These are phyloP conservation scores for Netelia virgata DNA, from an alignment of 2,888 invertebrate species.

Conservation along the genomic window DNA sequence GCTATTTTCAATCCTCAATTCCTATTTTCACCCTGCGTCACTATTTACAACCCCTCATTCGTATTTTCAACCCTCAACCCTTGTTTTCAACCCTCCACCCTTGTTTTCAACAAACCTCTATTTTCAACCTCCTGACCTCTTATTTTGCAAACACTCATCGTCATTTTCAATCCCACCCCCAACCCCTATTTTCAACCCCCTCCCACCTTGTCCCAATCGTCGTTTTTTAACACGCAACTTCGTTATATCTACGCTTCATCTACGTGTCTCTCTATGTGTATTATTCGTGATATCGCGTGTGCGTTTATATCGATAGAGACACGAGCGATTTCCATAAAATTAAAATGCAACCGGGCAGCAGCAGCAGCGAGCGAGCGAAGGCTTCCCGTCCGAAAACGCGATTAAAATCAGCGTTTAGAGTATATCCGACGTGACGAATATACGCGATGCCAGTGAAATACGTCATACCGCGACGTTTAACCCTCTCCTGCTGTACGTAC, in stretches of 20 bases:
- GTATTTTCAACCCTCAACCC: too few relatives aligned
- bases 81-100: too few relatives aligned
- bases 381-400: constrained; percentile 58
- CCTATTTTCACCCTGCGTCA: too few relatives aligned
- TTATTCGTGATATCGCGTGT: neutral
- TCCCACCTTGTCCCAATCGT: neutral
- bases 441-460: constrained; percentile 42
- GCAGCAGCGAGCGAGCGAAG: constrained; percentile 10
- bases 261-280: neutral
- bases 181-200: neutral
- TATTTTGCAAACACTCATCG: too few relatives aligned
- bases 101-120: too few relatives aligned
- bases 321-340: constrained; percentile 61
- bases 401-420: constrained; percentile 68
- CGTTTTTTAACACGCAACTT: constrained; percentile 56
- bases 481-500: constrained; percentile 14
- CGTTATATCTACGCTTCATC: neutral
- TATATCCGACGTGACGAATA: constrained; percentile 66
- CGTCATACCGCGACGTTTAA: constrained; percentile 18
- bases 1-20: too few relatives aligned
- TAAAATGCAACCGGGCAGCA: constrained; percentile 61
- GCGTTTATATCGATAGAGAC: constrained; percentile 22
- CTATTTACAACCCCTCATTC: too few relatives aligned
- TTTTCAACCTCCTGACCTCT: neutral
- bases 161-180: too few relatives aligned